These are phyloP conservation scores for Chlorospingus flavigularis DNA, from an alignment of 2,797 vertebrate genomes.

Conservation along the genomic window DNA sequence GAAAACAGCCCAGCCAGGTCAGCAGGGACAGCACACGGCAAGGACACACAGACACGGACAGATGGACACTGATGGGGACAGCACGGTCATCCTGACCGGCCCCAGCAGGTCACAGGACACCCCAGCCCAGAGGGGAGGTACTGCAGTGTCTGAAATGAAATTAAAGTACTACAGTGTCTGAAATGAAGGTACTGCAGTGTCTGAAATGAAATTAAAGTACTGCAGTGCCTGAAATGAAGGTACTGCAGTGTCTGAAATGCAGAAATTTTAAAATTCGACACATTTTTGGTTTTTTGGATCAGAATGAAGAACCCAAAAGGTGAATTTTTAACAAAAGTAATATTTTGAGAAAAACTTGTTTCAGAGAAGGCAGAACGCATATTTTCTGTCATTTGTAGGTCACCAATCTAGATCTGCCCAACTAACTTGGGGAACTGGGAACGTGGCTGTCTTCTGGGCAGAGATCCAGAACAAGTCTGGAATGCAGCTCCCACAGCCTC, in stretches of 20 bases:
- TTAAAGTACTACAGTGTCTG: fast-evolving
- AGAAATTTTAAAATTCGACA: neutral
- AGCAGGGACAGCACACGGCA: fast-evolving
- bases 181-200: neutral
- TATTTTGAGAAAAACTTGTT: neutral
- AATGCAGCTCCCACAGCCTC: neutral
- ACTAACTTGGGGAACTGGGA: neutral
- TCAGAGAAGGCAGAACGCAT: neutral
- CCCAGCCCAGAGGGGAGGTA: neutral
- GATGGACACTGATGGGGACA: neutral
- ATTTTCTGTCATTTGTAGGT: neutral
- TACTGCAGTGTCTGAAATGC: neutral
- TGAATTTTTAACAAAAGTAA: neutral
- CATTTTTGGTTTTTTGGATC: neutral
- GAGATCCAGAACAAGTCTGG: neutral
- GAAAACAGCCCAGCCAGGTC: neutral
- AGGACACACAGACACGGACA: fast-evolving
- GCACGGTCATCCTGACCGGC: neutral
- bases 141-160: neutral
- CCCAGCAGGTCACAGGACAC: neutral
- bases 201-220: neutral
- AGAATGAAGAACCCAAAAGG: neutral
- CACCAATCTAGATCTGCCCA: neutral
- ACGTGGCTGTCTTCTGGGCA: neutral
- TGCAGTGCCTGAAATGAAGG: neutral